Conservation (phyloP, 2,113 vertebrate species). For the Bungarus multicinctus region DNA sequence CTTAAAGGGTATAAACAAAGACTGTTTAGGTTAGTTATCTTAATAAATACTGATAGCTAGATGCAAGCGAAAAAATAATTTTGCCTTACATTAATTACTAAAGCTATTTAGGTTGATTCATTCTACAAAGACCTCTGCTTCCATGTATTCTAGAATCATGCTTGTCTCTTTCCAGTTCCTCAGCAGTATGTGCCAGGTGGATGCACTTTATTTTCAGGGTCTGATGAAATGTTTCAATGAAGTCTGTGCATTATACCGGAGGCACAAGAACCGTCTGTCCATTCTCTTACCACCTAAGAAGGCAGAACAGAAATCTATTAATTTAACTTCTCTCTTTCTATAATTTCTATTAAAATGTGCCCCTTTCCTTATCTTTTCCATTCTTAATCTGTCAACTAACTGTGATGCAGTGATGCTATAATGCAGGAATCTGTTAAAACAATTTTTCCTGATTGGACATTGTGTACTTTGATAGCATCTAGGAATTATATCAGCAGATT, state of each 20-base stretch:
- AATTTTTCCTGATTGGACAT: background rate
- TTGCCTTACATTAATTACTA: background rate
- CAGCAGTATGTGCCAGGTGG: background rate
- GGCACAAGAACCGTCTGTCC: background rate
- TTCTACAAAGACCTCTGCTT: background rate
- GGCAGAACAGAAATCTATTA: background rate
- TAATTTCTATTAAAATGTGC: background rate
- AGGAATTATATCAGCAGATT: background rate
- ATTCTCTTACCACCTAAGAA: background rate
- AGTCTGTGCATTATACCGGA: background rate
- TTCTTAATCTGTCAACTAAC: background rate
- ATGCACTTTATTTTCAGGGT: background rate
- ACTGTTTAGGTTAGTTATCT: background rate
- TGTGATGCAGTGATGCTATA: background rate
- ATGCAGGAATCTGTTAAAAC: background rate
- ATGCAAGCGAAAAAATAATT: background rate
- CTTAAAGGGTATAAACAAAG: background rate
- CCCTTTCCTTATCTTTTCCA: background rate
- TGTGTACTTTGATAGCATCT: background rate
- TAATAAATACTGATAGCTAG: background rate
- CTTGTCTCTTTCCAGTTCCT: background rate
- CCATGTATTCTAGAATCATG: background rate
- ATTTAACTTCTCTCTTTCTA: background rate
- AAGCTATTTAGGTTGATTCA: background rate
- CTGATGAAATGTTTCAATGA: background rate